Base-by-base conservation (phyloP, 1,140 invertebrate genomes). In the Trachelipus rathkii region DNA sequence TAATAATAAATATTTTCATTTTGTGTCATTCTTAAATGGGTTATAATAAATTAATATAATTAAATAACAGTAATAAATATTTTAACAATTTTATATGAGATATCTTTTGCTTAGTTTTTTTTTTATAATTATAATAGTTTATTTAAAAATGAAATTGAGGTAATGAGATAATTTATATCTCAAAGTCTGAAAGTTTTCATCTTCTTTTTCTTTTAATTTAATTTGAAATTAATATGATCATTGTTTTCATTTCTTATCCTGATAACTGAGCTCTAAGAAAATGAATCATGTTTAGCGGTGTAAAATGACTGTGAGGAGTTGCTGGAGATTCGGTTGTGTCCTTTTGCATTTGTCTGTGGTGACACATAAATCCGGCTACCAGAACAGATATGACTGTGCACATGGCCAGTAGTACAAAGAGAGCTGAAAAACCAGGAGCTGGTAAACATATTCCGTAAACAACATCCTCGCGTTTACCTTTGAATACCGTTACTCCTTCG, bases 381-480 rank as follows among this genome's bases (percentile, higher is more conserved):
- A 85, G 72, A 43, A 85, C 83, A 23, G 84, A 82, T 13, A 93
- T 90, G 0, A 94, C 91, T 0, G 93, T 93, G 8, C 92, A 92
- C 7, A 94, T 89, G 0, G 93, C 92, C 2, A 94, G 91, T 13
- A 95, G 88, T 44, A 95, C 92, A 84, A 95, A 95, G 9, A 95
- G 87, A 4, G 93, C 90, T 79, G 93, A 93, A 83, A 96, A 95
- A 21, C 93, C 92, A 0, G 93, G 90, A 24, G 94, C 91, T 0
- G 94, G 93, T 85, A 96, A 89, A 82, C 94, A 96, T 45, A 96
- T 93, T 50, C 94, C 94, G 83, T 96, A 95, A 0, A 95, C 91
- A 0, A 95, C 81, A 9, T 84, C 91, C 84, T 94, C 93, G 50
- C 91, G 88, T 83, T 92, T 88, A 33, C 93, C 94, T 84, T 93